A percentile compares a stretch with the other conserved stretches of the same genome.
These are phyloP conservation scores for Drosophila nigricruria DNA, from an alignment of 2,888 invertebrate species.

Conservation along the genomic window DNA sequence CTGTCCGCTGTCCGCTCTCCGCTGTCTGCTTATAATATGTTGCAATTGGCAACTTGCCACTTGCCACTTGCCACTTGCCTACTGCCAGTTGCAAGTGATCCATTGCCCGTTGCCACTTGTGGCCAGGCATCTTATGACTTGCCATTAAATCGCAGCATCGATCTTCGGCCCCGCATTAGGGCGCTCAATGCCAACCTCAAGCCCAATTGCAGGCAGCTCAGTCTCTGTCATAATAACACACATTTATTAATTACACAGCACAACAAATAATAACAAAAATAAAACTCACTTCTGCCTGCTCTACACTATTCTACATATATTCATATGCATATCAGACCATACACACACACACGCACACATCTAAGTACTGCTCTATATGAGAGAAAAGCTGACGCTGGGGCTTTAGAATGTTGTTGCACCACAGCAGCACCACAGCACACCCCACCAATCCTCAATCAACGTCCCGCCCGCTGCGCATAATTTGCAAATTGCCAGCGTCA, in stretches of 20 bases:
- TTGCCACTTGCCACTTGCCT: slow-evolving; percentile 12
- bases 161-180: slow-evolving; percentile 67
- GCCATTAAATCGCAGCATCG: slow-evolving; percentile 59
- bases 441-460: slow-evolving; percentile 44
- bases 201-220: slow-evolving; percentile 10
- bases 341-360: slow-evolving; percentile 6
- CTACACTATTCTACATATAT: slow-evolving; percentile 36
- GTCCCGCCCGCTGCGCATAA: slow-evolving; percentile 66
- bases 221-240: slow-evolving; percentile 71
- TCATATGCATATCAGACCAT: slow-evolving; percentile 49
- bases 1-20: slow-evolving; percentile 7
- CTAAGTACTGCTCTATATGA: slow-evolving; percentile 27
- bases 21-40: slow-evolving; percentile 19
- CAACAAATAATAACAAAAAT: slow-evolving; percentile 34
- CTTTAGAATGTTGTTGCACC: slow-evolving; percentile 77
- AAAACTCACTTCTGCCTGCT: slow-evolving; percentile 19
- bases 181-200: slow-evolving; percentile 69
- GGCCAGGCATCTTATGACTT: slow-evolving; percentile 44
- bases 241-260: slow-evolving; percentile 75
- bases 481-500: slow-evolving; percentile 75
- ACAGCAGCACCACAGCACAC: slow-evolving; percentile 37
- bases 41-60: slow-evolving; percentile 31
- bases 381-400: slow-evolving; percentile 62
- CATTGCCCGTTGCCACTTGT: slow-evolving; percentile 23
- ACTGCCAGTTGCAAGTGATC: slow-evolving; percentile 13